Conservation (phyloP, 2,888 invertebrate species). For the Salpingus planirostris region DNA sequence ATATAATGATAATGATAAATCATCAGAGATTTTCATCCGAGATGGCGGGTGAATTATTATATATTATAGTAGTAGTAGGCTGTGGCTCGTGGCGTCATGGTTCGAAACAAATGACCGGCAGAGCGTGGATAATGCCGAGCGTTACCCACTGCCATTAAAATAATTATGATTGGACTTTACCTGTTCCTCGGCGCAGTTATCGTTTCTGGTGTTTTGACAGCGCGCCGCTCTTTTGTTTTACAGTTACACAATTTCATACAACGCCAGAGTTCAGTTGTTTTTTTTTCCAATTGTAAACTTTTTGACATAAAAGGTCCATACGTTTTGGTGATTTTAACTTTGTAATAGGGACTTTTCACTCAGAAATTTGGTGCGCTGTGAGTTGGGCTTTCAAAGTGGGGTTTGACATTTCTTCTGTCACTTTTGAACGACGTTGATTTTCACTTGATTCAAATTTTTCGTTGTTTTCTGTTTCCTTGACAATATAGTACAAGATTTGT, state of each 20-base stretch:
- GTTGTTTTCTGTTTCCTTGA: no score
- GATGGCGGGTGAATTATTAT: slow-evolving; percentile 41
- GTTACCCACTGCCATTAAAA: slow-evolving; percentile 42
- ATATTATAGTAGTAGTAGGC: slow-evolving; percentile 36
- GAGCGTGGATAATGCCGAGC: slow-evolving; percentile 45
- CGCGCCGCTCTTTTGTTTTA: slow-evolving; percentile 28
- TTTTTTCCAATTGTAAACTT: slow-evolving; percentile 14
- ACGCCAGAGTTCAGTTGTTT: no score
- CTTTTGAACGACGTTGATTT: no score
- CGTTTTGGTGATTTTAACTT: no score
- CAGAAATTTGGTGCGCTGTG: no score
- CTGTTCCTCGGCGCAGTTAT: slow-evolving; percentile 33
- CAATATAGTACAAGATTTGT: no score
- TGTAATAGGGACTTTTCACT: no score
- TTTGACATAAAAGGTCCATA: no score
- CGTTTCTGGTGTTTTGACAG: slow-evolving; percentile 36
- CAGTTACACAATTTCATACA: slow-evolving; percentile 27
- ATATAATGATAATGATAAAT: no score
- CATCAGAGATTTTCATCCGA: slow-evolving; percentile 34
- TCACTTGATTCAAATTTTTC: no score
- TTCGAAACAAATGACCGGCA: slow-evolving; percentile 46
- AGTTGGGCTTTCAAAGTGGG: no score
- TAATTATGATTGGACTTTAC: slow-evolving; percentile 41
- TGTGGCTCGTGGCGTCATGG: slow-evolving; percentile 46
- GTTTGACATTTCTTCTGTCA: no score